Evolutionary conservation across 2,113 vertebrate species (phyloP), one percentile per base, ranked within the genome.

Genomic region (Zootoca vivipara): DNA sequence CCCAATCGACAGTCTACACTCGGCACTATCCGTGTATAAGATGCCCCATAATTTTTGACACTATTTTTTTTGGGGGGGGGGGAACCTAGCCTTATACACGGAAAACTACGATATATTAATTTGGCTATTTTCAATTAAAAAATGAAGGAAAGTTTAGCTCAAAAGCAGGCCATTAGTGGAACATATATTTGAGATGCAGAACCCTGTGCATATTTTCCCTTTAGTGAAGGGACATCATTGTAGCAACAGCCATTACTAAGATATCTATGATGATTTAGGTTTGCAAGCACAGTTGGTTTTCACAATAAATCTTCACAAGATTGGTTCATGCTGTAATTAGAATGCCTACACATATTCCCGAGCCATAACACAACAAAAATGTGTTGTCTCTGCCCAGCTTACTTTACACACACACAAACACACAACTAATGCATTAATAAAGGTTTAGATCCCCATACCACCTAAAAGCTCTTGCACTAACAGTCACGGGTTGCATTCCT

Each of bases 381-480:
- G 20, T 85, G 33, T 35, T n/a, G 26, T 38, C 56, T 78, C 46
- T 52, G 42, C 83, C n/a, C 46, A 56, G 46, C 70, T 26, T 46
- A 2, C n/a, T 70, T n/a, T n/a, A 18, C 24, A 5, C 6, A 24
- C 28, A 56, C 40, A 40, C 20, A 64, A 24, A 46, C 46, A 30
- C 28, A 35, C 79, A 77, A 78, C 74, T 28, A 89, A 38, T 90
- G 67, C 24, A 78, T 30, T 46, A 46, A 91, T 82, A 89, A 28
- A 75, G 79, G 82, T 18, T 2, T 86, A 82, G 90, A 88, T 65
- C 77, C 56, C 84, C 56, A 65, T 10, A 16, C 42, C 84, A 67
- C 28, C 3, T 78, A 78, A 86, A 75, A 67, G 22, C 28, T 46
- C 38, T 86, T 78, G n/a, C 4, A 46, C 30, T 86, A 72, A 78